phyloP scores from a whole-genome alignment of 1,140 invertebrate genomes.

The Drosophila tsacasi region DNA sequence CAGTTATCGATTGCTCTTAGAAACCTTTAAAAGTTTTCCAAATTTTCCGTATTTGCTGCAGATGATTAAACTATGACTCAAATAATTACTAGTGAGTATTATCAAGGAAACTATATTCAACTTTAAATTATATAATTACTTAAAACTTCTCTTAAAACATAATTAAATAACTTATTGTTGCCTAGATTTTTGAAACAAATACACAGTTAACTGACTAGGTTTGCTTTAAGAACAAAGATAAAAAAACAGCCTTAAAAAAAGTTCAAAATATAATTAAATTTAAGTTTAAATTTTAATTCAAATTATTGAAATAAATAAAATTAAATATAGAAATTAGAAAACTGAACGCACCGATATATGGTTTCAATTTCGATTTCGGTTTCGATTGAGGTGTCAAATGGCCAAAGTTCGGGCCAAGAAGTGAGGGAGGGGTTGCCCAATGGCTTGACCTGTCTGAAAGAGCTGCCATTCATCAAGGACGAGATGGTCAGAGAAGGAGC shows the following conservation, averaged over 20 bases:
- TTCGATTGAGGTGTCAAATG: constrained; percentile 17
- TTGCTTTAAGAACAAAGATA: background rate
- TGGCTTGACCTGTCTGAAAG: constrained; percentile 31
- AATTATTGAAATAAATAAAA: background rate
- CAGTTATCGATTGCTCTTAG: no score
- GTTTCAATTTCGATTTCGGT: background rate
- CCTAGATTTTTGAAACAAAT: background rate
- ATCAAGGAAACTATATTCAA: no score
- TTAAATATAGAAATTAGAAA: background rate
- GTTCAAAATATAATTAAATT: background rate
- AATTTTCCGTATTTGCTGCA: no score
- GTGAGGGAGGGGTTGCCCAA: background rate
- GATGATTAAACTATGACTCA: no score
- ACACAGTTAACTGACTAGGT: background rate
- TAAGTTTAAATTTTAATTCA: background rate
- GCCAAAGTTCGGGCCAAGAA: constrained; percentile 10
- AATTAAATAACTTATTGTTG: background rate
- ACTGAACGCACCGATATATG: background rate
- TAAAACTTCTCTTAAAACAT: background rate
- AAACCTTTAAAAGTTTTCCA: no score
- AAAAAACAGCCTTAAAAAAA: background rate
- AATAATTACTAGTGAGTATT: no score
- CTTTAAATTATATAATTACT: no score
- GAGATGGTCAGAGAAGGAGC: constrained; percentile 4
- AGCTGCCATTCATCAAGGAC: constrained; percentile 30